These are phyloP conservation scores for Ariolimax columbianus DNA, from an alignment of 2,888 invertebrate genomes.

Conservation along the genomic window DNA sequence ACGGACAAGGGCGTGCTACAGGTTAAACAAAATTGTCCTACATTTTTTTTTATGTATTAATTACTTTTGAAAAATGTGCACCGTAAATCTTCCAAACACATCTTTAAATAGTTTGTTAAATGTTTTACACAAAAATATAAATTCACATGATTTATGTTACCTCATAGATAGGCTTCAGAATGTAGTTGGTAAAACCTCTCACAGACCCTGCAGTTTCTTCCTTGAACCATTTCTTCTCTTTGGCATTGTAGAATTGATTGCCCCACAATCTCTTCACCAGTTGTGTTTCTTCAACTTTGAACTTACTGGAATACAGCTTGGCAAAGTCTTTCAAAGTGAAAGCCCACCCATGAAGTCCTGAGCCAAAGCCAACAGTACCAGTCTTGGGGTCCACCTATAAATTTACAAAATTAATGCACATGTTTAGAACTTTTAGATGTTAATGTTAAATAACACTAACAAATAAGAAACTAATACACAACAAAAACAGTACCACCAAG, in stretches of 20 bases:
- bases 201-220: constrained; percentile 54
- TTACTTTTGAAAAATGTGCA: no score
- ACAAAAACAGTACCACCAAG: no score
- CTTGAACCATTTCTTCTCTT: constrained; percentile 96
- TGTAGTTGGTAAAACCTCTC: constrained; percentile 99
- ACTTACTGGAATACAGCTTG: constrained; percentile 99
- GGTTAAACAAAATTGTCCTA: no score
- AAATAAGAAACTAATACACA: no score
- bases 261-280: constrained; percentile 97
- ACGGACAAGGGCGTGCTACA: no score
- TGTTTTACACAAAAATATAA: no score
- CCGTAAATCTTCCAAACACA: no score
- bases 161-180: constrained; percentile 99
- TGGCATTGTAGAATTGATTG: constrained; percentile 98
- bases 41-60: no score
- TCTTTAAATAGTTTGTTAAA: no score
- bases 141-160: constrained; percentile 80
- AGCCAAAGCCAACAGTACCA: constrained; percentile 99
- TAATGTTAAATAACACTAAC: no score
- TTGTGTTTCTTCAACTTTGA: constrained; percentile 92
- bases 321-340: constrained; percentile 99
- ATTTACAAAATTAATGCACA: no score
- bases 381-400: constrained; percentile 92
- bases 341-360: constrained; percentile 99
- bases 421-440: no score